These are phyloP conservation scores for Potamarius usumacintae DNA, from an alignment of 2,113 vertebrate genomes.

Conservation along the genomic window DNA sequence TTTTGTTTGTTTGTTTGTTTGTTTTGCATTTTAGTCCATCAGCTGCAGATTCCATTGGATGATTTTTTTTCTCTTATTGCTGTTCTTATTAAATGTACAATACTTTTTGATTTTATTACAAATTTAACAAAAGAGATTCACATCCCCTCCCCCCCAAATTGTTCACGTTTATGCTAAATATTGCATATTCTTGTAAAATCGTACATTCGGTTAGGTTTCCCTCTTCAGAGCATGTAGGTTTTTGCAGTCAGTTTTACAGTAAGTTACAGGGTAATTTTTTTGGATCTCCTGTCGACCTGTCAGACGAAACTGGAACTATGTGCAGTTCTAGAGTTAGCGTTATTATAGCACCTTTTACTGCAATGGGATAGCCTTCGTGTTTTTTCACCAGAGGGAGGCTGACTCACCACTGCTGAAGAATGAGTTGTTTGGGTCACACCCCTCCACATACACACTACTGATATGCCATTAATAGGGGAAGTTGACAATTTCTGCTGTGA, in stretches of 20 bases:
- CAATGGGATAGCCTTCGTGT: not conserved
- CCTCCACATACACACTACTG: not conserved
- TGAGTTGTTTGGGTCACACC: not conserved
- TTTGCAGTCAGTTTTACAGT: not conserved
- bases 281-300: not conserved
- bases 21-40: not conserved
- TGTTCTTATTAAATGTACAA: not conserved
- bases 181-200: not conserved
- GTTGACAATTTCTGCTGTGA: not conserved
- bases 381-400: slow-evolving; percentile 12
- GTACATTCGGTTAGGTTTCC: not conserved
- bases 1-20: not conserved
- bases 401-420: slow-evolving; percentile 30
- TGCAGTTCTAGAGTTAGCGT: not conserved
- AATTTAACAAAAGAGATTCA: not conserved
- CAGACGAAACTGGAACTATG: not conserved
- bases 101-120: not conserved
- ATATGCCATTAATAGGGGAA: not conserved
- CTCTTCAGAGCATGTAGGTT: not conserved
- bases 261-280: not conserved
- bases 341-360: not conserved
- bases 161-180: not conserved
- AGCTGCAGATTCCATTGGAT: not conserved
- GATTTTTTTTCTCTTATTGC: no score
- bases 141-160: not conserved